phyloP scores from a whole-genome alignment of 2,888 invertebrate genomes.

The Xanthorhoe spadicearia region DNA sequence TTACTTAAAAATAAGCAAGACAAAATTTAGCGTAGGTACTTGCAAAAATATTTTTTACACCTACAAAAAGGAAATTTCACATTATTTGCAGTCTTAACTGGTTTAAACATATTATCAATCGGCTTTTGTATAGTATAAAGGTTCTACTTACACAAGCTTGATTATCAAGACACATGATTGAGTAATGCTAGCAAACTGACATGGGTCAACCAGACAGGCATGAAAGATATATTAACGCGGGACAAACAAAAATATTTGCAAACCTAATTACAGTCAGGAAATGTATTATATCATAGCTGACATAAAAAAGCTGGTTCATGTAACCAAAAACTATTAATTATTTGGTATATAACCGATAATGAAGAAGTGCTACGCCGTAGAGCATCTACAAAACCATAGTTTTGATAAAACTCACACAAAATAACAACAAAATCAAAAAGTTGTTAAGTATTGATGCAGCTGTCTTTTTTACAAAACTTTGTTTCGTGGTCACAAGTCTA shows the following conservation, averaged over 20 bases:
- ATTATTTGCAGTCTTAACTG: background rate
- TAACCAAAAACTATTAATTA: background rate
- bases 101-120: background rate
- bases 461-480: background rate
- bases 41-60: no score
- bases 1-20: no score
- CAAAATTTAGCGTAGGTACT: no score
- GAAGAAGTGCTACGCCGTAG: slow-evolving; percentile 13
- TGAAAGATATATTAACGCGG: slow-evolving; percentile 67
- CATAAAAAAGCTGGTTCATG: slow-evolving; percentile 4
- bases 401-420: background rate
- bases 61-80: no score
- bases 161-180: slow-evolving; percentile 14
- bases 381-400: slow-evolving; percentile 1
- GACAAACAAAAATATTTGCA: slow-evolving; percentile 70
- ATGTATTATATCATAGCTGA: slow-evolving; percentile 46
- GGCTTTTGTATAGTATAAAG: background rate
- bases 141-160: background rate
- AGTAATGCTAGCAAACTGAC: slow-evolving; percentile 28
- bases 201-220: slow-evolving; percentile 64
- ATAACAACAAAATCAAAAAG: background rate
- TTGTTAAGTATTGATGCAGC: slow-evolving; percentile 5
- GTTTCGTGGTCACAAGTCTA: slow-evolving; percentile 17
- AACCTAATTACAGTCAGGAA: slow-evolving; percentile 71
- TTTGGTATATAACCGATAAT: background rate